These are phyloP conservation scores for Dryadula phaetusa DNA, from an alignment of 2,888 invertebrate genomes.

Conservation along the genomic window DNA sequence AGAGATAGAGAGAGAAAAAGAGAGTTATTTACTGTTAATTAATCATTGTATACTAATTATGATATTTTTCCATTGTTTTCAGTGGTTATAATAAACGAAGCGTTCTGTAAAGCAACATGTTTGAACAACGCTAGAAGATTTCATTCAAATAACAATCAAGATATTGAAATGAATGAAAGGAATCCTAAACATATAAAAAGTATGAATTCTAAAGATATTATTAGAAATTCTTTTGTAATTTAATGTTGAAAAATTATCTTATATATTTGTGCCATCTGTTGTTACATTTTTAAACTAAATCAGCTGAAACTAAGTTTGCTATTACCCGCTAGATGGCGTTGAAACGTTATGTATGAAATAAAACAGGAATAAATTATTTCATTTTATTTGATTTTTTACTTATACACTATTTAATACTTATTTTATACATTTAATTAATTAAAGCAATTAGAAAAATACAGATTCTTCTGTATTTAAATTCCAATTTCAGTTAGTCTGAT, in stretches of 20 bases:
- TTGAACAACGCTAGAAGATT: constrained; percentile 56
- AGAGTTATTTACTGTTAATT: too few species aligned
- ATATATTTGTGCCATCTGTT: neutral
- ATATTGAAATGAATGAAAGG: constrained; percentile 62
- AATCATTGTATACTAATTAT: too few species aligned
- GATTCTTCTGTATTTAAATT: constrained; percentile 43
- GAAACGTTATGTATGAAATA: neutral
- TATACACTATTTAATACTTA: constrained; percentile 35
- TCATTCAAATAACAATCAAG: constrained; percentile 47
- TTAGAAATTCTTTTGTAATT: constrained; percentile 33
- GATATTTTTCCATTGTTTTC: constrained; percentile 38
- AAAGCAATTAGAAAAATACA: constrained; percentile 72
- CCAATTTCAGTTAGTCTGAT: constrained; percentile 32
- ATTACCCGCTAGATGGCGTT: constrained; percentile 52
- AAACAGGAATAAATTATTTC: constrained; percentile 32
- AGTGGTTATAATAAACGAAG: constrained; percentile 71
- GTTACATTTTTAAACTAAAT: neutral
- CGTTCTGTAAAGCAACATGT: constrained; percentile 66
- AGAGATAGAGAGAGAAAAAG: too few species aligned
- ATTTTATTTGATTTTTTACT: constrained; percentile 48
- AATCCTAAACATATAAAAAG: constrained; percentile 47
- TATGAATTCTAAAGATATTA: constrained; percentile 5
- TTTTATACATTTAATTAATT: constrained; percentile 54
- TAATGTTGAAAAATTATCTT: neutral
- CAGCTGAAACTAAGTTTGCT: neutral